These are phyloP conservation scores for Xiphophorus couchianus DNA, from an alignment of 2,113 vertebrate genomes.

Conservation along the genomic window DNA sequence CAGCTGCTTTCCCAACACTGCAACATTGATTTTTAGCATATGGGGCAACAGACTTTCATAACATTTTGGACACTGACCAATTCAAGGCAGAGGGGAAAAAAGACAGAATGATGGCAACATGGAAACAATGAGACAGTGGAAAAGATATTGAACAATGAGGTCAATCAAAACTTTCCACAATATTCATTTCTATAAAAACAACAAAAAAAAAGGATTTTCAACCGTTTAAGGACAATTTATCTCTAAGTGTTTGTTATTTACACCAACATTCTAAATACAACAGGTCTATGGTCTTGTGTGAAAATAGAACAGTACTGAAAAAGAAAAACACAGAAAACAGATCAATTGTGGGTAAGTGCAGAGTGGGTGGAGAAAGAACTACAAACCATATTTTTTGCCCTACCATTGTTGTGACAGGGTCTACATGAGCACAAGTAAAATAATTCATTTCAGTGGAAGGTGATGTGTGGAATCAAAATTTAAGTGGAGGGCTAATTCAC, in stretches of 20 bases:
- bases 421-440: constrained; percentile 31
- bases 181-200: no score
- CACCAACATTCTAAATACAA: no score
- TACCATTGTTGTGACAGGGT: constrained; percentile 45
- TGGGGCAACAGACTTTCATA: constrained; percentile 31
- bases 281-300: no score
- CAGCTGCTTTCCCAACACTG: constrained; percentile 59
- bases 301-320: constrained; percentile 6
- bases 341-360: constrained; percentile 8
- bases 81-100: constrained; percentile 22
- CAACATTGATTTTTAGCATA: constrained; percentile 28
- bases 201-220: no score
- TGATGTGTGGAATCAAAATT: neutral
- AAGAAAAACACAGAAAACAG: constrained; percentile 54
- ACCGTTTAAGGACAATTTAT: no score
- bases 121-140: constrained; percentile 8
- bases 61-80: constrained; percentile 49
- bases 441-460: constrained; percentile 9
- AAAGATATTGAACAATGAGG: constrained; percentile 13
- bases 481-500: constrained; percentile 42
- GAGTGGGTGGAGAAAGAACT: no score
- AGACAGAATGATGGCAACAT: constrained; percentile 44
- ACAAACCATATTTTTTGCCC: constrained; percentile 61
- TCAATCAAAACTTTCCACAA: no score
- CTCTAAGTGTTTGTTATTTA: no score